phyloP scores from a whole-genome alignment of 2,888 invertebrate species.

The Acanthosepion lycidas region DNA sequence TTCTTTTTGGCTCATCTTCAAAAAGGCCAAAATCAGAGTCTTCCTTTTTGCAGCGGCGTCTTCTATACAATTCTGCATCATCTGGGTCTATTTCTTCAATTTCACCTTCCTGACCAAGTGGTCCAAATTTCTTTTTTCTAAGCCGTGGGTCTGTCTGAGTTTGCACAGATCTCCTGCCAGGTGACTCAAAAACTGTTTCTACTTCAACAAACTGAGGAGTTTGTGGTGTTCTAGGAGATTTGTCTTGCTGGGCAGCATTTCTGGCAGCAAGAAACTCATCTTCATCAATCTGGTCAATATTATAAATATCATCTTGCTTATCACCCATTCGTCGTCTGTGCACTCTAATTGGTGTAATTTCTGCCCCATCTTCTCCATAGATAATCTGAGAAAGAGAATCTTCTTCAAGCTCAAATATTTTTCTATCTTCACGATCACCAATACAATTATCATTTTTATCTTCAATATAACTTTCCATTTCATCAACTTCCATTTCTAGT shows the following conservation, averaged over 20 bases:
- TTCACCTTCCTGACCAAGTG: conserved; percentile 64
- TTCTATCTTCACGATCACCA: conserved; percentile 44
- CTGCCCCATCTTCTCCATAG: conserved; percentile 40
- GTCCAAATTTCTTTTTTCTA: conserved; percentile 70
- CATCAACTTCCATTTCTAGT: conserved; percentile 52
- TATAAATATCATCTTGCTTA: conserved; percentile 57
- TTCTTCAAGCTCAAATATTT: conserved; percentile 43
- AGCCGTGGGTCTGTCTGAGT: conserved; percentile 70
- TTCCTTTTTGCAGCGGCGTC: conserved; percentile 61
- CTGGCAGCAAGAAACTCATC: conserved; percentile 47
- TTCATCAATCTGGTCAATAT: conserved; percentile 61
- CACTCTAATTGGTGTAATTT: conserved; percentile 47
- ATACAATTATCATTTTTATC: conserved; percentile 50
- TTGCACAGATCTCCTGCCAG: conserved; percentile 67
- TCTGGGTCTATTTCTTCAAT: conserved; percentile 58
- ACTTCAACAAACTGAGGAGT: conserved; percentile 67
- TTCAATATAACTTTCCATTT: conserved; percentile 40
- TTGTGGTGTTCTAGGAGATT: conserved; percentile 57
- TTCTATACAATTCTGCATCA: conserved; percentile 55
- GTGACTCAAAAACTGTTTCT: conserved; percentile 65
- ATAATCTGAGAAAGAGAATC: conserved; percentile 24
- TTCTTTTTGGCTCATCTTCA: conserved; percentile 68
- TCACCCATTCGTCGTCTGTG: conserved; percentile 42
- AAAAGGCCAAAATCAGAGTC: conserved; percentile 62
- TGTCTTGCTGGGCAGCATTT: conserved; percentile 44